phyloP scores from a whole-genome alignment of 1,140 invertebrate species.

The Pemphigus obesinymphae region DNA sequence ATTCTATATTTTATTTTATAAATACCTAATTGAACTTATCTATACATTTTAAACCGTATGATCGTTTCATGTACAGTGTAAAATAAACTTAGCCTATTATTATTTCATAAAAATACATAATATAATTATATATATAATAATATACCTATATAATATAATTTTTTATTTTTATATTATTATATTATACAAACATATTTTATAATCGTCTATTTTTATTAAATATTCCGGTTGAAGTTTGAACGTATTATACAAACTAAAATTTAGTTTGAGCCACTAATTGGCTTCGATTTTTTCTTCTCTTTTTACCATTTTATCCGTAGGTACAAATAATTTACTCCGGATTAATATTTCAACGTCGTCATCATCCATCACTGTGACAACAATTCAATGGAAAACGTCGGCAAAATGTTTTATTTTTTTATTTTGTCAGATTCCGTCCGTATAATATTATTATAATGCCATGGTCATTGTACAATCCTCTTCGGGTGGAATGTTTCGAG shows the following conservation, averaged over 20 bases:
- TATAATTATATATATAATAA: too few relatives aligned
- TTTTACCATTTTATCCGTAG: too few relatives aligned
- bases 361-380: not conserved
- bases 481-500: not conserved
- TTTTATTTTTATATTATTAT: too few relatives aligned
- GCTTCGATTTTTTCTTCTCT: not conserved
- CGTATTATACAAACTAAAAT: not conserved
- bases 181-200: too few relatives aligned
- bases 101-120: too few relatives aligned
- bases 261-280: not conserved
- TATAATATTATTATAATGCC: not conserved
- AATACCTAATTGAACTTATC: too few relatives aligned
- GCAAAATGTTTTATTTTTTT: not conserved
- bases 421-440: not conserved
- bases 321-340: not conserved
- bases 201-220: not conserved
- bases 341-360: slow-evolving; percentile 13
- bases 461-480: not conserved
- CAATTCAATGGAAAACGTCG: not conserved
- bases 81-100: too few relatives aligned
- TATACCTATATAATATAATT: too few relatives aligned
- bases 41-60: too few relatives aligned
- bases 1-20: too few relatives aligned
- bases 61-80: too few relatives aligned
- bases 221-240: not conserved